A percentile compares a stretch with the other conserved stretches of the same genome.
These are phyloP conservation scores for Macropus fuliginosus DNA, from an alignment of 2,797 vertebrate genomes.

Conservation along the genomic window DNA sequence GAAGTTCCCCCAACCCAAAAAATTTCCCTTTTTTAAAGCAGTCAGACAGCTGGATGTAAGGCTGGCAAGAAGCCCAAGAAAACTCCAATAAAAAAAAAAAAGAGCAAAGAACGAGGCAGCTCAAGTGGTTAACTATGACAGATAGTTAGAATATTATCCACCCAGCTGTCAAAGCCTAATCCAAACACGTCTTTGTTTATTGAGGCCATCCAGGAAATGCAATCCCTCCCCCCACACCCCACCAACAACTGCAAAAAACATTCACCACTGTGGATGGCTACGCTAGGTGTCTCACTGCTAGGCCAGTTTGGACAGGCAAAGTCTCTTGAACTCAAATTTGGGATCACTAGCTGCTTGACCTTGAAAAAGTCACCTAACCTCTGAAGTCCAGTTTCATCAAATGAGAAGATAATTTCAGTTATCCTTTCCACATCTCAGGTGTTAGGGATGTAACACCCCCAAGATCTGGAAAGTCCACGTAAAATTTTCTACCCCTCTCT, in stretches of 20 bases:
- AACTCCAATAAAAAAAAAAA: neutral
- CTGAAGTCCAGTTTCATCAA: neutral
- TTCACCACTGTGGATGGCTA: neutral
- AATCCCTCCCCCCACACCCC: neutral
- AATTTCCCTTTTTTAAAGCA: neutral
- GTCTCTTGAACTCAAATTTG: neutral
- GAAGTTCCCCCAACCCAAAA: neutral
- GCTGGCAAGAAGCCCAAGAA: slow-evolving; percentile 13
- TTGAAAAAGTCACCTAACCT: neutral
- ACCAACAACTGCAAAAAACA: neutral
- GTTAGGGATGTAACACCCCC: neutral
- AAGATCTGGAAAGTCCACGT: neutral
- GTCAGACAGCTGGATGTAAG: slow-evolving; percentile 30
- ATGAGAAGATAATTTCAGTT: neutral
- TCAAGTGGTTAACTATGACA: slow-evolving; percentile 29
- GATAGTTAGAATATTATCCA: slow-evolving; percentile 48
- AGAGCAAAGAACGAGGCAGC: neutral
- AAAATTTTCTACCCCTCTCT: neutral
- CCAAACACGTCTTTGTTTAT: slow-evolving; percentile 1
- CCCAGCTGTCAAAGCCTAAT: neutral
- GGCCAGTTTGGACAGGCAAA: neutral
- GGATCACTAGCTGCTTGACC: neutral
- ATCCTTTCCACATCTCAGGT: neutral
- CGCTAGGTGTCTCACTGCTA: neutral
- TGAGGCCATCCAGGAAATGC: slow-evolving; percentile 6